Evolutionary conservation across 2,888 invertebrate genomes (phyloP), one percentile per base, ranked within the genome.

Genomic region (Eledona agricola): DNA sequence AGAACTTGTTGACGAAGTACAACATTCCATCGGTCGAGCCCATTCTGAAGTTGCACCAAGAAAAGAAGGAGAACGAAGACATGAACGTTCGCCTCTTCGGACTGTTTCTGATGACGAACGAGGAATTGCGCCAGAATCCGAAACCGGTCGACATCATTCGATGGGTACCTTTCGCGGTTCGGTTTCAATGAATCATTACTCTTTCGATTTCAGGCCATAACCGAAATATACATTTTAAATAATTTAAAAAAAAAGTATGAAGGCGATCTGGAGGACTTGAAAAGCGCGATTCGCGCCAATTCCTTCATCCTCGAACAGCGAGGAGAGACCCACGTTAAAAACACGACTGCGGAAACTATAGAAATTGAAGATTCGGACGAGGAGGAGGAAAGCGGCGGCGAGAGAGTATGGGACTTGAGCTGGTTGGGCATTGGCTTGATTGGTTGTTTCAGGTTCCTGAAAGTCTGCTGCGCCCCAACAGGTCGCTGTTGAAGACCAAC

Each of bases 321-420:
- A n/a, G n/a, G n/a, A n/a, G n/a, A n/a, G n/a, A n/a, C n/a, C n/a
- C n/a, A n/a, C n/a, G n/a, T n/a, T n/a, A n/a, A n/a, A n/a, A n/a
- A n/a, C n/a, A n/a, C n/a, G n/a, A n/a, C n/a, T n/a, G n/a, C 42
- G 6, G 47, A 47, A 32, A 47, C 53, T 1, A 53, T 53, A 0
- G 49, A 49, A 42, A 53, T 53, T 17, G 7, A 32, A 9, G 53
- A 53, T 42, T 53, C 53, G 5, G 53, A 53, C 20, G 53, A 53
- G 12, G 53, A 53, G 16, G 37, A 28, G 1, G 1, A 9, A n/a
- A n/a, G n/a, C n/a, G n/a, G n/a, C n/a, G n/a, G n/a, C n/a, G n/a
- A n/a, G n/a, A n/a, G n/a, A n/a, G n/a, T n/a, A n/a, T n/a, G n/a
- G n/a, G n/a, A n/a, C n/a, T n/a, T n/a, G n/a, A n/a, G n/a, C n/a